These are phyloP conservation scores for Stegastes partitus DNA, from an alignment of 2,113 vertebrate genomes.

Conservation along the genomic window DNA sequence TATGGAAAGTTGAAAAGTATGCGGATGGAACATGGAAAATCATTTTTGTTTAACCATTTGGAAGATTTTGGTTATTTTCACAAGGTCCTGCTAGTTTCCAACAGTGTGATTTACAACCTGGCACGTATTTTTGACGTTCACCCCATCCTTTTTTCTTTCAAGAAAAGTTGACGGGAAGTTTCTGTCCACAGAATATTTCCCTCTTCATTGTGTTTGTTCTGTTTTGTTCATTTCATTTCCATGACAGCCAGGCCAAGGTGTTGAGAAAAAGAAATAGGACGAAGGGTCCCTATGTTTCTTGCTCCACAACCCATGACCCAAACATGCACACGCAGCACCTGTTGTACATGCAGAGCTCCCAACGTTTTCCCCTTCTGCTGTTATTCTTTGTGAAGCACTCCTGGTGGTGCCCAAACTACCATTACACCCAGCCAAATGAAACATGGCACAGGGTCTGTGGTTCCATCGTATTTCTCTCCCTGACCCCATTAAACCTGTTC, in stretches of 20 bases:
- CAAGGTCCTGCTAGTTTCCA: slow-evolving; percentile 57
- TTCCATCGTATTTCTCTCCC: slow-evolving; percentile 21
- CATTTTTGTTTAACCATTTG: slow-evolving; percentile 3
- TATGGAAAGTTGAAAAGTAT: slow-evolving; percentile 56
- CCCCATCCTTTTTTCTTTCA: slow-evolving; percentile 31
- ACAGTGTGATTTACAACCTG: slow-evolving; percentile 58
- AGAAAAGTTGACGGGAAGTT: slow-evolving; percentile 25
- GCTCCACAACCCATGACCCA: slow-evolving; percentile 4
- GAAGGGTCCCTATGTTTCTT: slow-evolving; percentile 18
- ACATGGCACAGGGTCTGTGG: slow-evolving; percentile 49
- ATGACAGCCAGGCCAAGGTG: neutral
- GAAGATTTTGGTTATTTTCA: slow-evolving; percentile 56
- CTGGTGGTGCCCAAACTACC: slow-evolving; percentile 37
- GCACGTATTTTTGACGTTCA: slow-evolving; percentile 41
- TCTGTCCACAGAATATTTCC: slow-evolving; percentile 40
- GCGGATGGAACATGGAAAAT: slow-evolving; percentile 42
- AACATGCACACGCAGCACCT: slow-evolving; percentile 14
- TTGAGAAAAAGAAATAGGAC: slow-evolving; percentile 15
- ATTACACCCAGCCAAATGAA: slow-evolving; percentile 62
- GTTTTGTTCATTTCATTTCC: slow-evolving; percentile 60
- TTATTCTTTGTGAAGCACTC: slow-evolving; percentile 58
- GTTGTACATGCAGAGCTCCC: slow-evolving; percentile 20
- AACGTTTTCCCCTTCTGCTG: slow-evolving; percentile 42
- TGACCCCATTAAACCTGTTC: slow-evolving; percentile 17
- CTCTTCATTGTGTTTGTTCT: slow-evolving; percentile 34